phyloP scores from a whole-genome alignment of 2,113 vertebrate species.

The Typhlomys cinereus region DNA sequence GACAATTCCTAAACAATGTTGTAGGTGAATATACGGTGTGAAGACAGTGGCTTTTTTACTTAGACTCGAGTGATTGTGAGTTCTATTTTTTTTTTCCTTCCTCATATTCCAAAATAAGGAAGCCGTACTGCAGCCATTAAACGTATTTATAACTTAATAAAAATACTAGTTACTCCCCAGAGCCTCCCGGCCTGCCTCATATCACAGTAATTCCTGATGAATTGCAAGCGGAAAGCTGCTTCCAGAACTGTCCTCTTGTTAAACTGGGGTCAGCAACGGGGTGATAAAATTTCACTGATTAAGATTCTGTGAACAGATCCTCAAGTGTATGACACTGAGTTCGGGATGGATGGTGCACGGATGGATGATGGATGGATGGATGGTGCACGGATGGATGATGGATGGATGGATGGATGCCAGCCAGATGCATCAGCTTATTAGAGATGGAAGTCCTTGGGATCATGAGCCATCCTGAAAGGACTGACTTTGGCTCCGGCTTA shows the following conservation, averaged over 20 bases:
- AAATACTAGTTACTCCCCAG: constrained; percentile 62
- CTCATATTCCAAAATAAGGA: constrained; percentile 68
- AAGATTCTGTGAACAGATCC: constrained; percentile 41
- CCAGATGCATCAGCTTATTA: not conserved
- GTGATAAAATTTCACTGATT: constrained; percentile 56
- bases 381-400: not conserved
- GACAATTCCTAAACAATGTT: constrained; percentile 25
- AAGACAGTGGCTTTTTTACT: constrained; percentile 39
- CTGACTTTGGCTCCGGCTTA: not conserved
- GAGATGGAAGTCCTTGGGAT: constrained; percentile 12
- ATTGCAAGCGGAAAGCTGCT: constrained; percentile 26
- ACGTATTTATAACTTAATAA: constrained; percentile 80
- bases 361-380: not conserved
- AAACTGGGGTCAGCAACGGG: constrained; percentile 39
- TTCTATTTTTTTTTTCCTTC: constrained; percentile 47
- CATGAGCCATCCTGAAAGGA: constrained; percentile 11
- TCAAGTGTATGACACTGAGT: not conserved
- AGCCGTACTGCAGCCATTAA: constrained; percentile 58
- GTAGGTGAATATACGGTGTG: constrained; percentile 31
- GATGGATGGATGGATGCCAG: not conserved
- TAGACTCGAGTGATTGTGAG: constrained; percentile 24
- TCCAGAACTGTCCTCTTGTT: constrained; percentile 44
- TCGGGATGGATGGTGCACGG: not conserved
- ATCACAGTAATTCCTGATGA: constrained; percentile 63
- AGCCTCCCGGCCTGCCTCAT: constrained; percentile 30